A percentile compares a stretch with the other conserved stretches of the same genome.
Evolutionary conservation across 1,140 invertebrate species (phyloP).

Genomic region (Drosophila quadrilineata): DNA sequence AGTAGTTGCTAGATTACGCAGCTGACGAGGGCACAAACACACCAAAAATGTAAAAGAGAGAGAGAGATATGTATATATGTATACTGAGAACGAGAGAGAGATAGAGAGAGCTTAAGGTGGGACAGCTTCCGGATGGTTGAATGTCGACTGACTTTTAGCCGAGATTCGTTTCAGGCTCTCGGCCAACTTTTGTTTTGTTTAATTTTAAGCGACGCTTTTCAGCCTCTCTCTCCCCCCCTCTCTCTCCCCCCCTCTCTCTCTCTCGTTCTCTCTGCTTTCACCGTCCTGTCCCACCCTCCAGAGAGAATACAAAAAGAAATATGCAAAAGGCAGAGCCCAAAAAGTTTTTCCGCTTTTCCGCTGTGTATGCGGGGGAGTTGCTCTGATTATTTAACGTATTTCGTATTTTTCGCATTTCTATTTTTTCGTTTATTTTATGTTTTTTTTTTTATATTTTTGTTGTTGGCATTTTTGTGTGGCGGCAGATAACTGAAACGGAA

Average conservation of each 20-base stretch:
- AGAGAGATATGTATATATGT: too few species aligned
- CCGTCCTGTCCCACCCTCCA: neutral
- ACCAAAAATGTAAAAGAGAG: neutral
- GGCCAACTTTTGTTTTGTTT: slow-evolving; percentile 37
- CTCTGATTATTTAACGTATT: slow-evolving; percentile 24
- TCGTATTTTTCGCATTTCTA: too few species aligned
- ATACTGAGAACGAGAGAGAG: too few species aligned
- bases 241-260: neutral
- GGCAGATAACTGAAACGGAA: too few species aligned
- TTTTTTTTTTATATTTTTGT: slow-evolving; percentile 7
- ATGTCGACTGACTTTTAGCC: too few species aligned
- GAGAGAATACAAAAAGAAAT: neutral
- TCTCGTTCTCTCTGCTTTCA: neutral
- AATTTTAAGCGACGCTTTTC: slow-evolving; percentile 43
- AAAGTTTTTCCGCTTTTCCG: slow-evolving; percentile 33
- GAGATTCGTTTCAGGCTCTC: slow-evolving; percentile 17
- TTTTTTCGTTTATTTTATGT: too few species aligned
- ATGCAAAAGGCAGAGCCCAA: slow-evolving; percentile 14
- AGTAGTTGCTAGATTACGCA: slow-evolving; percentile 47
- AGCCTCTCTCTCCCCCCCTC: neutral
- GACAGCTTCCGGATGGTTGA: slow-evolving; percentile 34
- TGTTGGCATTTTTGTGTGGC: too few species aligned
- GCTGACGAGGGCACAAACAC: neutral
- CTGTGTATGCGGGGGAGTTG: too few species aligned
- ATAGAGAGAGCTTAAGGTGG: neutral